Conservation (phyloP, 2,797 vertebrate species). For the Staurois parvus region DNA sequence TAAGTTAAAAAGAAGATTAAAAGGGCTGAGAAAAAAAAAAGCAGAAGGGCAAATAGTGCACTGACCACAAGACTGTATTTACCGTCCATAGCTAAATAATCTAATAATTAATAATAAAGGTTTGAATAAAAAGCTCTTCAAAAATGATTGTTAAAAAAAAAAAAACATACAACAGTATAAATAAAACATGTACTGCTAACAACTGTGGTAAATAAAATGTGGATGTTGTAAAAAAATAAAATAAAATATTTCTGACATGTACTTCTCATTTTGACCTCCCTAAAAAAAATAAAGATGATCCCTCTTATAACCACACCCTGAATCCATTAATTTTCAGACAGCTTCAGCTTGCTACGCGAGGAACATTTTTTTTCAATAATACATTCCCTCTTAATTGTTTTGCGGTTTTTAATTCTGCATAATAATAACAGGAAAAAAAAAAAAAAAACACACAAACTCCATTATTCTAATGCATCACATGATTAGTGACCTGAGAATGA, state of each 20-base stretch:
- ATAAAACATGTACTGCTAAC: background rate
- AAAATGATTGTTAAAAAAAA: background rate
- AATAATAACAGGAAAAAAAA: slow-evolving; percentile 75
- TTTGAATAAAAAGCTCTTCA: background rate
- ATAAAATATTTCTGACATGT: background rate
- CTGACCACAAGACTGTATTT: background rate
- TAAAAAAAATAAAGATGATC: slow-evolving; percentile 53
- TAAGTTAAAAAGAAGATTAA: background rate
- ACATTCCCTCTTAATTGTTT: slow-evolving; percentile 95
- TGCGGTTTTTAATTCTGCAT: slow-evolving; percentile 95
- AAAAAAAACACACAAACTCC: slow-evolving; percentile 77
- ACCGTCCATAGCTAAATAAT: background rate
- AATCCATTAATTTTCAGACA: slow-evolving; percentile 88
- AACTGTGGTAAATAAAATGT: background rate
- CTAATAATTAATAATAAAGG: slow-evolving; percentile 1
- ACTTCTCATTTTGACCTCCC: background rate
- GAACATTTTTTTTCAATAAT: slow-evolving; percentile 86
- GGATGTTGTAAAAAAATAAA: background rate
- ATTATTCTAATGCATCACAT: slow-evolving; percentile 98
- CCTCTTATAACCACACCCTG: slow-evolving; percentile 86
- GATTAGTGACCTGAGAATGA: slow-evolving; percentile 80
- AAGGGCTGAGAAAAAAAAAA: background rate
- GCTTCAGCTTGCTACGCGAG: slow-evolving; percentile 87
- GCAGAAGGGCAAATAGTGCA: background rate
- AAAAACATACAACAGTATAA: background rate